These are phyloP conservation scores for Dipodomys stephensi DNA, from an alignment of 2,113 vertebrate genomes.

Conservation along the genomic window DNA sequence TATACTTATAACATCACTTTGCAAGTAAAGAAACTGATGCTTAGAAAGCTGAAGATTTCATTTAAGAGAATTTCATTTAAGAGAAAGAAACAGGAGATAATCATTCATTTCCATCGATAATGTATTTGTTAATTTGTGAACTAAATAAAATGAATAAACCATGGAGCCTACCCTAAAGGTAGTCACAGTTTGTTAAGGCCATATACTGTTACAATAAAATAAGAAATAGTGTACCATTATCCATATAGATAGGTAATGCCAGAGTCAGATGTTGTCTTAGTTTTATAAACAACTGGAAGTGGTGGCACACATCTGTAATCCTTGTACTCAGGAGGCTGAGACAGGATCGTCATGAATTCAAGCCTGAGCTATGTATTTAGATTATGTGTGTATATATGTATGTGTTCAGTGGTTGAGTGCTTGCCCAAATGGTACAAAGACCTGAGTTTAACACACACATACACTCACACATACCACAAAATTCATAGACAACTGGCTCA, in stretches of 20 bases:
- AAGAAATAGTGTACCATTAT: neutral
- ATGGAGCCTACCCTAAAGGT: neutral
- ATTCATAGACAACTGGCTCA: neutral
- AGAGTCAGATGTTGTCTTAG: neutral
- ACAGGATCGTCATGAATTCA: no score
- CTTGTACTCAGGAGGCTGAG: no score
- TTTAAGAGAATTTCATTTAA: slow-evolving; percentile 24
- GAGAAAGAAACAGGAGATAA: neutral
- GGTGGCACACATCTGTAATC: no score
- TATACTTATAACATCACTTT: neutral
- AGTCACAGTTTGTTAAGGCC: neutral
- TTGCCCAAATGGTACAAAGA: no score
- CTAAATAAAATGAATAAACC: slow-evolving; percentile 13
- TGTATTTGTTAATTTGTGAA: neutral
- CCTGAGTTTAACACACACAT: no score
- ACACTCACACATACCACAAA: no score
- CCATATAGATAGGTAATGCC: neutral
- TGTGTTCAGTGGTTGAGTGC: no score
- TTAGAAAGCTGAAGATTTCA: neutral
- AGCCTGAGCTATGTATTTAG: no score
- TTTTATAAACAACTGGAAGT: neutral
- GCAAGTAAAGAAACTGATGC: neutral
- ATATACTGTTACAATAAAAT: neutral
- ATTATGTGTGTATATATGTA: no score
- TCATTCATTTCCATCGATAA: neutral